Percentiles rank a stretch among this genome's conserved stretches.
Conservation (phyloP, 1,140 invertebrate genomes). For the Drosophila mojavensis region DNA sequence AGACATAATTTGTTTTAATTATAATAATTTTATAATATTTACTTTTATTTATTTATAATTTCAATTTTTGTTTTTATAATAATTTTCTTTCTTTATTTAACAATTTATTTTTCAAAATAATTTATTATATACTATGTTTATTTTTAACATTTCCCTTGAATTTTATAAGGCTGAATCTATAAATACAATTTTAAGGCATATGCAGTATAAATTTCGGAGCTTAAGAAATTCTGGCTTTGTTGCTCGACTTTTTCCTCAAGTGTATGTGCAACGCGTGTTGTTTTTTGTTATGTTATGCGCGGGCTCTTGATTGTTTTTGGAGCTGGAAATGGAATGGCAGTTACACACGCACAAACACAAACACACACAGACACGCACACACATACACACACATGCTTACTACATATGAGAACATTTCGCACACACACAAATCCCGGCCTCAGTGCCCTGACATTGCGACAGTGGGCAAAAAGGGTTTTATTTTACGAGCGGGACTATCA, state of each 20-base stretch:
- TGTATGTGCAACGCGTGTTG: slow-evolving; percentile 53
- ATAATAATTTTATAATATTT: too few relatives aligned
- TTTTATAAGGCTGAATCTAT: too few relatives aligned
- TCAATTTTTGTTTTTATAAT: too few relatives aligned
- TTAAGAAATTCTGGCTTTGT: too few relatives aligned
- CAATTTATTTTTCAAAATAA: too few relatives aligned
- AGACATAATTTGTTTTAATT: too few relatives aligned
- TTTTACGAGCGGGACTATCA: slow-evolving; percentile 80
- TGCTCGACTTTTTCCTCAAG: neutral
- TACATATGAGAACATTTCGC: slow-evolving; percentile 13
- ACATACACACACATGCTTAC: slow-evolving; percentile 29
- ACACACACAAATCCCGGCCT: slow-evolving; percentile 66
- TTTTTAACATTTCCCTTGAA: too few relatives aligned
- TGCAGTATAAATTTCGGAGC: too few relatives aligned
- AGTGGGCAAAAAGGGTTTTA: slow-evolving; percentile 68
- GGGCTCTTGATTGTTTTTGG: slow-evolving; percentile 73
- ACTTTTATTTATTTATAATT: too few relatives aligned
- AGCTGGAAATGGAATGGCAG: slow-evolving; percentile 67
- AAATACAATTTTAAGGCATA: too few relatives aligned
- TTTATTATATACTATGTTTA: too few relatives aligned
- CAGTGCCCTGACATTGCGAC: slow-evolving; percentile 41
- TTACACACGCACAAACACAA: slow-evolving; percentile 14
- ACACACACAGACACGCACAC: neutral
- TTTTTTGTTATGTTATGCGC: slow-evolving; percentile 64
- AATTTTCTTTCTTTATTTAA: too few relatives aligned